Base-by-base conservation (phyloP, 2,888 invertebrate species). In the Mycalesis mineus region DNA sequence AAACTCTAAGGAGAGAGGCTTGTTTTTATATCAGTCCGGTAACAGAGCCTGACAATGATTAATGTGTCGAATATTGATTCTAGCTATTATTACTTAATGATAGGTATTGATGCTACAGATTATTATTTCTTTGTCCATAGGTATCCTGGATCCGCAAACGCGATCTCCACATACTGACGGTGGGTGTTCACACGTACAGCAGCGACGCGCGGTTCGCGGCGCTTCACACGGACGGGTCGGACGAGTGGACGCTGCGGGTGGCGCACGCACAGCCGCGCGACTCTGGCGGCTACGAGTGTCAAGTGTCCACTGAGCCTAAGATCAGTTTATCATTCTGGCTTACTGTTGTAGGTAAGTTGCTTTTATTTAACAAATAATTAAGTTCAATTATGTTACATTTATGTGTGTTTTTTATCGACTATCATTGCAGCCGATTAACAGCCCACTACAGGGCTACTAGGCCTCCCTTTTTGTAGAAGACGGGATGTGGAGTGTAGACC, bases 221-320 rank as follows among this genome's bases (percentile, higher is more conserved):
- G 9, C 85, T 93, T n/a, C 93, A 92, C 72, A 91, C 92, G 4
- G 92, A 92, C 68, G 90, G 89, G 58, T 91, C 92, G 0, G 92
- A 93, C 70, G 93, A 93, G 69, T 94, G 93, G 93, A 85, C 86
- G 91, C 72, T 85, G 56, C 76, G 87, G 15, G 89, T 85, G 5
- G 88, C 94, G 69, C 93, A 88, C 0, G 88, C 92, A 39, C 93
- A 93, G 74, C 91, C 94, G 4, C 91, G 95, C 61, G 97, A 97
- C 82, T 96, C 95, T 57, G 97, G 97, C 58, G 93, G 94, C 62
- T 97, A 97, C 82, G 97, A 97, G 89, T 97, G 97, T 78, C 97
- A 97, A 91, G 96, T 97, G 66, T 96, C 96, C 72, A 97, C 96
- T 14, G 97, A 96, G 79, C 97, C 97, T 57, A 97, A 97, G 89